Evolutionary conservation across 2,888 invertebrate genomes (phyloP).

Genomic region (Clistopyga incitator): DNA sequence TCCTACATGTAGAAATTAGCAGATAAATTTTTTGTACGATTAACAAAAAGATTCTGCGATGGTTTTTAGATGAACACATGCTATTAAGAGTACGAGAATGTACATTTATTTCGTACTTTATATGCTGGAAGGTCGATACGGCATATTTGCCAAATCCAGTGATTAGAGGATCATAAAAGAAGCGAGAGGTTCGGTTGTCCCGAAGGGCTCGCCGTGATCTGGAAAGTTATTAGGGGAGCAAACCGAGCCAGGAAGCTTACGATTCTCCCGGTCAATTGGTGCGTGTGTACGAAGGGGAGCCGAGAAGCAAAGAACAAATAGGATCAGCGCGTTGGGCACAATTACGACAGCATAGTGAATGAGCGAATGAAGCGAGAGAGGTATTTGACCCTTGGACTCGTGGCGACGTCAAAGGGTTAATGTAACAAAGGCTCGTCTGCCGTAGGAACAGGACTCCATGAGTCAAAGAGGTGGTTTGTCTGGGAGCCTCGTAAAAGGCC

Average conservation of each 20-base stretch:
- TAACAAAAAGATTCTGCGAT: no score
- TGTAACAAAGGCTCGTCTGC: slow-evolving; percentile 72
- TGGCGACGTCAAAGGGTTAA: slow-evolving; percentile 73
- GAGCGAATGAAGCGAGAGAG: slow-evolving; percentile 39
- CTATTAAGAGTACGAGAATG: background rate
- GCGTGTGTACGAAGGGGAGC: background rate
- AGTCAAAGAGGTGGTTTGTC: slow-evolving; percentile 21
- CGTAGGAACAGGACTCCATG: slow-evolving; percentile 62
- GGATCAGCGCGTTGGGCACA: background rate
- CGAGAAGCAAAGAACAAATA: background rate
- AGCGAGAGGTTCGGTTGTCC: slow-evolving; percentile 58
- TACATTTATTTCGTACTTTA: background rate
- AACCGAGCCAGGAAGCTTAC: slow-evolving; percentile 38
- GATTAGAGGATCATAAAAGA: slow-evolving; percentile 72
- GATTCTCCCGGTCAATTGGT: slow-evolving; percentile 29
- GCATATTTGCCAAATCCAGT: slow-evolving; percentile 8
- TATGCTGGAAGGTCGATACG: background rate
- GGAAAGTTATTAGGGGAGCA: slow-evolving; percentile 58
- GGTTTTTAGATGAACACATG: background rate
- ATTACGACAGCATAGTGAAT: slow-evolving; percentile 15
- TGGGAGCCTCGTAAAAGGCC: slow-evolving; percentile 11
- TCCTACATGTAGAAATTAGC: no score
- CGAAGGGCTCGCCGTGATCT: slow-evolving; percentile 69
- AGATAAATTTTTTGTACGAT: no score
- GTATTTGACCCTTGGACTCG: slow-evolving; percentile 54